Evolutionary conservation across 2,888 invertebrate species (phyloP).

Genomic region (Nycteola revayana): DNA sequence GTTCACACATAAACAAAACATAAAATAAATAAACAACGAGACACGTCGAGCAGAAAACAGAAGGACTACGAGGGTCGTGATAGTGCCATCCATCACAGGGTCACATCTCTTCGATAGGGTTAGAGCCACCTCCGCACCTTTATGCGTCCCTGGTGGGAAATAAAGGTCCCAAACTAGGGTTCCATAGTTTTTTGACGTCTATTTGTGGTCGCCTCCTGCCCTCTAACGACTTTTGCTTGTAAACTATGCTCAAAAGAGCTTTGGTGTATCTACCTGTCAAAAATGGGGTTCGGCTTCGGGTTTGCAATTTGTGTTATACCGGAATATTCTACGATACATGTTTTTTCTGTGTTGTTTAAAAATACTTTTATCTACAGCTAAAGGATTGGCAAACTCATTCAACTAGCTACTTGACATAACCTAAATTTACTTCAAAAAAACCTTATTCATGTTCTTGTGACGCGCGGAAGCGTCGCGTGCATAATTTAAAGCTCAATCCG

Average conservation of each 20-base stretch:
- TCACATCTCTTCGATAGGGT: slow-evolving; percentile 80
- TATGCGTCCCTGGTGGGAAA: slow-evolving; percentile 77
- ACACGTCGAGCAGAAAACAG: slow-evolving; percentile 57
- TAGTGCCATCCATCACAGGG: slow-evolving; percentile 78
- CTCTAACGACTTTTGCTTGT: slow-evolving; percentile 65
- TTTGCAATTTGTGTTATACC: too few species aligned
- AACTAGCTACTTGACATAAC: slow-evolving; percentile 31
- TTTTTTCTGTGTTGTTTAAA: too few species aligned
- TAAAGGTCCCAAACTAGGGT: slow-evolving; percentile 68
- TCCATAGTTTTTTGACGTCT: slow-evolving; percentile 80
- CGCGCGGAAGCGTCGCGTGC: slow-evolving; percentile 41
- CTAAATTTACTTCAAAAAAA: slow-evolving; percentile 27
- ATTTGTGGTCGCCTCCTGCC: slow-evolving; percentile 75
- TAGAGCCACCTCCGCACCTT: slow-evolving; percentile 78
- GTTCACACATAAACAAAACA: slow-evolving; percentile 76
- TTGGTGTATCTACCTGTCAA: too few species aligned
- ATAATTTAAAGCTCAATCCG: slow-evolving; percentile 63
- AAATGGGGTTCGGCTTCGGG: slow-evolving; percentile 28
- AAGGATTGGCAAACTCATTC: slow-evolving; percentile 28
- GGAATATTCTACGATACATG: too few species aligned
- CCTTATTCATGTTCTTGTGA: slow-evolving; percentile 29
- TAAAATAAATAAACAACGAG: slow-evolving; percentile 75
- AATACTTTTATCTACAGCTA: neutral
- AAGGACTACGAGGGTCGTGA: slow-evolving; percentile 70
- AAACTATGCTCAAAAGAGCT: slow-evolving; percentile 41